Percentiles rank a stretch among this genome's conserved stretches.
phyloP scores from a whole-genome alignment of 2,113 vertebrate genomes.

The Tachycineta bicolor region DNA sequence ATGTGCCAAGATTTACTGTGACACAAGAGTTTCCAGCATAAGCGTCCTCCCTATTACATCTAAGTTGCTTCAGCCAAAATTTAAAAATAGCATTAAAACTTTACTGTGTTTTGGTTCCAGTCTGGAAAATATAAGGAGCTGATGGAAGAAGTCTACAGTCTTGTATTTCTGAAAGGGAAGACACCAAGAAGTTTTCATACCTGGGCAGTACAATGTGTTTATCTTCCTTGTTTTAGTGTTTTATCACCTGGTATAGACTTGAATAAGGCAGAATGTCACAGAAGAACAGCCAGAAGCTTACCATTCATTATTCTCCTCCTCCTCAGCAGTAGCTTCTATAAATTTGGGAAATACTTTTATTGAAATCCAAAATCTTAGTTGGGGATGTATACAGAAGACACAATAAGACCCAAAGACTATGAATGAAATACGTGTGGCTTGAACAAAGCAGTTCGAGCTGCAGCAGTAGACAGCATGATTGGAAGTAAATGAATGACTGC shows the following conservation, averaged over 20 bases:
- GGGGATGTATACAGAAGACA: neutral
- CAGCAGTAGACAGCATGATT: neutral
- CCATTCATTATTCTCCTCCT: neutral
- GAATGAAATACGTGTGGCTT: neutral
- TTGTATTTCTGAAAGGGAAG: neutral
- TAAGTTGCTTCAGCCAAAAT: slow-evolving; percentile 53
- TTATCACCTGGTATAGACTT: neutral
- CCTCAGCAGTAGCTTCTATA: neutral
- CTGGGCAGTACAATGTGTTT: neutral
- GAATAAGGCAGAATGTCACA: neutral
- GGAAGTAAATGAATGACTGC: neutral
- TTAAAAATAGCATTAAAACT: slow-evolving; percentile 66
- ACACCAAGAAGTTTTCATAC: neutral
- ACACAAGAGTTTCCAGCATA: slow-evolving; percentile 74
- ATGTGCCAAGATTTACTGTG: slow-evolving; percentile 67
- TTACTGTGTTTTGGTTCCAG: slow-evolving; percentile 44
- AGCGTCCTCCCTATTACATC: slow-evolving; percentile 61
- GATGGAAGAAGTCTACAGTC: neutral
- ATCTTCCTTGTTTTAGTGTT: neutral
- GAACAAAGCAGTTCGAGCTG: neutral
- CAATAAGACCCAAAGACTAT: neutral
- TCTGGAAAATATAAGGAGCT: slow-evolving; percentile 36
- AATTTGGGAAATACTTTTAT: neutral
- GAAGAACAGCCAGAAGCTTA: neutral
- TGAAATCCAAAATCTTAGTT: neutral